A percentile compares a stretch with the other conserved stretches of the same genome.
These are phyloP conservation scores for Anolis apletophallus DNA, from an alignment of 2,797 vertebrate species.

Conservation along the genomic window DNA sequence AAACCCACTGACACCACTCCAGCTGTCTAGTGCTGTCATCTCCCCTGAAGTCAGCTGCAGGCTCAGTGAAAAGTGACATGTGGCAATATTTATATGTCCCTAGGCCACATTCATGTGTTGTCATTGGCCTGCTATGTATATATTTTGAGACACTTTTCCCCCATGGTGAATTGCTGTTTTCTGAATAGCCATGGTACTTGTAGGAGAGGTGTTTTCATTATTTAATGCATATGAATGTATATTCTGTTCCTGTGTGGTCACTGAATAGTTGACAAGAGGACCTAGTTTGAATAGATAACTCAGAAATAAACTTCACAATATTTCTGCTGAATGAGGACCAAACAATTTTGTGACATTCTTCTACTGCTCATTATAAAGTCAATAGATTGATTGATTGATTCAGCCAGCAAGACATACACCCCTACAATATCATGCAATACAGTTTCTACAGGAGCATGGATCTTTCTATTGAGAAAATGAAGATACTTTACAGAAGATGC, in stretches of 20 bases:
- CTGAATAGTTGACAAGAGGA: constrained; percentile 37
- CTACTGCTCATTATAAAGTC: not conserved
- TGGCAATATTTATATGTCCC: constrained; percentile 62
- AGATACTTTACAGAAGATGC: not conserved
- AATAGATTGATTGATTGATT: constrained; percentile 4
- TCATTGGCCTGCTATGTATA: constrained; percentile 39
- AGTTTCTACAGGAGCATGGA: not conserved
- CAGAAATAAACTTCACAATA: not conserved
- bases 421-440: not conserved
- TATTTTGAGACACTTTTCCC: constrained; percentile 18
- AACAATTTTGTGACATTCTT: not conserved
- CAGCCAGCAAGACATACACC: not conserved
- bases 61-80: constrained; percentile 52
- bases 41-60: constrained; percentile 40
- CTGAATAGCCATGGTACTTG: constrained; percentile 13
- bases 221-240: constrained; percentile 22
- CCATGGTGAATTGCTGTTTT: constrained; percentile 3
- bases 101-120: constrained; percentile 26
- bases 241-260: not conserved
- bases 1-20: constrained; percentile 44
- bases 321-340: not conserved
- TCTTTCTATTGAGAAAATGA: not conserved
- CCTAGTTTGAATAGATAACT: constrained; percentile 19
- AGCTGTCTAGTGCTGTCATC: constrained; percentile 56
- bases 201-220: constrained; percentile 14